Base-by-base conservation (phyloP, 2,888 invertebrate species). In the Diarsia rubi region DNA sequence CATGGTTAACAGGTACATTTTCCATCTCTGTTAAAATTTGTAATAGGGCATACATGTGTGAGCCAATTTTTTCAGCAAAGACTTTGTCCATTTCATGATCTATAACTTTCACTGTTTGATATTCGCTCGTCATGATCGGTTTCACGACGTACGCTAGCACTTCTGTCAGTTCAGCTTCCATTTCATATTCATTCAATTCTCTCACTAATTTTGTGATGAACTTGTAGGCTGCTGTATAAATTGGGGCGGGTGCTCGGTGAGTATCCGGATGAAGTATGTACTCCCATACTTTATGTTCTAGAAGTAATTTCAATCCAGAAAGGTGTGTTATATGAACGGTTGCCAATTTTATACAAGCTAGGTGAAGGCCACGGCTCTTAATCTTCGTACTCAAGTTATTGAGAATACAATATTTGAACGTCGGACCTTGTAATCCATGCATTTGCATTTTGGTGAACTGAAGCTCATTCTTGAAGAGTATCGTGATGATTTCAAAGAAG, bases 401-500 rank as follows among this genome's bases (percentile, higher is more conserved):
- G 11, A 79, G 75, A 49, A 87, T 75, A 24, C 85, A 84, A 37
- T 75, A 78, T 73, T 86, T 83, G 16, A 82, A 42, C 1, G 70
- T 64, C 44, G 79, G 78, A 24, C 77, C 68, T 52, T 85, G 83
- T 31, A 89, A 75, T 0, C 86, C 89, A 24, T 88, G 85, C 69
- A 84, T 76, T 63, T 87, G 87, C 45, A 92, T 76, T 81, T 90
- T 90, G 72, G 81, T 89, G 72, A 90, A 92, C 67, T 91, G 91
- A 5, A 92, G 81, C 68, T 92, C 92, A 80, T 91, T 91, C 70
- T 86, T 86, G 37, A 89, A 87, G 14, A 91, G 83, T 16, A 88
- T 68, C 1, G 88, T 87, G 9, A 88, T 60, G 2, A 92, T 71
- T 79, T 91, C 84, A 27, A 90, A 73, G 4, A 90, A 66, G 66